phyloP scores from a whole-genome alignment of 2,797 vertebrate species.

The Erethizon dorsatum region DNA sequence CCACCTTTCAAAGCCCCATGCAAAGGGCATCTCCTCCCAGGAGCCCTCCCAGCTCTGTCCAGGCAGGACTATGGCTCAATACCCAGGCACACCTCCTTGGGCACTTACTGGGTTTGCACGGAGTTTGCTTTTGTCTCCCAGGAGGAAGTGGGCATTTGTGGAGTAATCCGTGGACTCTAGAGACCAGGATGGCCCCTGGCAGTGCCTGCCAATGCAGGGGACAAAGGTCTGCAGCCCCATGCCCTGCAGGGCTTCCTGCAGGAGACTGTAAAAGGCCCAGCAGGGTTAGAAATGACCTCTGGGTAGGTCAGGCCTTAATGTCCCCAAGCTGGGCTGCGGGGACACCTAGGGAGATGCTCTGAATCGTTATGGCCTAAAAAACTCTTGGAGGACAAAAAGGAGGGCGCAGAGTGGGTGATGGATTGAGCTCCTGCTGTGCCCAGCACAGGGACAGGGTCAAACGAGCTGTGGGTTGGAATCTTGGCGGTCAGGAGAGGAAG shows the following conservation, averaged over 20 bases:
- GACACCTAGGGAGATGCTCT: not conserved
- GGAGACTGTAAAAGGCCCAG: not conserved
- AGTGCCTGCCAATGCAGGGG: not conserved
- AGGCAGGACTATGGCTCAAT: no score
- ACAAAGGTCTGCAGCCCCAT: not conserved
- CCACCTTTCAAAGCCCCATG: not conserved
- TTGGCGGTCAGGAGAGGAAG: accelerated
- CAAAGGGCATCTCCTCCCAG: not conserved
- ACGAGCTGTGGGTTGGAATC: not conserved
- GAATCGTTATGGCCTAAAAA: not conserved
- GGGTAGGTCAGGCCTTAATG: not conserved
- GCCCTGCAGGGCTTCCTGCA: not conserved
- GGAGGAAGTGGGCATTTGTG: not conserved
- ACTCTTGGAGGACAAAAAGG: not conserved
- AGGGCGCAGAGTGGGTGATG: not conserved
- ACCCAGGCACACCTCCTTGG: accelerated
- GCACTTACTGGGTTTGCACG: accelerated
- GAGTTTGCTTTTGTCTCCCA: not conserved
- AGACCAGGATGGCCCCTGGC: not conserved
- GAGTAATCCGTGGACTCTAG: not conserved
- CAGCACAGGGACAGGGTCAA: no score
- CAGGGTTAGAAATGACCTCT: not conserved
- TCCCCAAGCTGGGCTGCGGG: not conserved
- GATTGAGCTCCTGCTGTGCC: not conserved
- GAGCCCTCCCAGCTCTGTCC: not conserved